phyloP scores from a whole-genome alignment of 2,113 vertebrate genomes.

The Accipiter cooperii region DNA sequence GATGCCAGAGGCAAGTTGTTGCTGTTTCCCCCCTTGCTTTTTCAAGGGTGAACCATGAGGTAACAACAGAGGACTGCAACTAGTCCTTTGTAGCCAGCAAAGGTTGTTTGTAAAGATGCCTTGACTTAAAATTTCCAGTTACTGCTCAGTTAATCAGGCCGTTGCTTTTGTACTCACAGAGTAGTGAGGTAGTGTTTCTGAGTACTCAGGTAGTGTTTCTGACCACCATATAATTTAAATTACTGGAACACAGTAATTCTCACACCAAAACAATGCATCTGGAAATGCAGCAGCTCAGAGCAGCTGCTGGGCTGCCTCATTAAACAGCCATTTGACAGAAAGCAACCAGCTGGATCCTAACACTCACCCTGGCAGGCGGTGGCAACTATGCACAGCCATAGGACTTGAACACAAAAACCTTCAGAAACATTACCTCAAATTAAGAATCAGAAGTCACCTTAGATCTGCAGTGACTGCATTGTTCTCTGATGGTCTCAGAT shows the following conservation, averaged over 20 bases:
- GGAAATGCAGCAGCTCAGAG: not conserved
- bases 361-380: not conserved
- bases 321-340: not conserved
- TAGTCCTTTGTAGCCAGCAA: not conserved
- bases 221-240: not conserved
- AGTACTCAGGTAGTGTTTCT: not conserved
- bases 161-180: not conserved
- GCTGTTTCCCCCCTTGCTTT: not conserved
- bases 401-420: not conserved
- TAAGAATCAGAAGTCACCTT: not conserved
- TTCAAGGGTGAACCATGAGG: not conserved
- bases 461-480: not conserved
- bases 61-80: not conserved
- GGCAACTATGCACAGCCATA: not conserved
- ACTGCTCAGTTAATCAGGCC: not conserved
- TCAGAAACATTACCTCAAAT: not conserved
- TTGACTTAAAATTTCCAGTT: not conserved
- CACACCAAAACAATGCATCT: not conserved
- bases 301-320: not conserved
- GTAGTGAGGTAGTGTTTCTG: not conserved
- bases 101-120: not conserved
- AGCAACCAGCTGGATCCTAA: not conserved
- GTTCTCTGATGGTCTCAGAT: not conserved
- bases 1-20: not conserved
- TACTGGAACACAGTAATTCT: not conserved